These are phyloP conservation scores for Eubucco bourcierii DNA, from an alignment of 2,113 vertebrate species.

Conservation along the genomic window DNA sequence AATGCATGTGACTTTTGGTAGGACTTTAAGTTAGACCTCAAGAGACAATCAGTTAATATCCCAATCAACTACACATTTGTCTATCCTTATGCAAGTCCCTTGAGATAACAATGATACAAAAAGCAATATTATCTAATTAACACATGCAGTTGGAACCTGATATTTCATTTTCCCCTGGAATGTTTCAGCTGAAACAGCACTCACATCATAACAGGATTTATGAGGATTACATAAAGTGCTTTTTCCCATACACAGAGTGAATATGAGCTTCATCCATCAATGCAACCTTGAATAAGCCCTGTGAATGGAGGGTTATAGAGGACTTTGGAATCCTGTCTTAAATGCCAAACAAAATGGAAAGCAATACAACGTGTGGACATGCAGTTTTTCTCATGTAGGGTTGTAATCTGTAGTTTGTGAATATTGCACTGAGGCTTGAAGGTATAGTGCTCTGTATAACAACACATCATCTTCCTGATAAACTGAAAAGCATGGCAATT, in stretches of 20 bases:
- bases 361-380: not conserved
- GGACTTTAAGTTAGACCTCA: not conserved
- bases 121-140: constrained; percentile 46
- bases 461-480: not conserved
- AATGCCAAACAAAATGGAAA: constrained; percentile 3
- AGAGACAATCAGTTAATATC: constrained; percentile 32
- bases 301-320: not conserved
- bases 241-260: constrained; percentile 26
- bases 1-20: not conserved
- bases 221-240: constrained; percentile 26
- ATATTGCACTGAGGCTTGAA: not conserved
- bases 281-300: constrained; percentile 18
- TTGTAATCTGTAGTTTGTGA: not conserved
- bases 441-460: not conserved
- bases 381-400: not conserved
- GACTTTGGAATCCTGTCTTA: constrained; percentile 40
- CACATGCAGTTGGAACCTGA: not conserved
- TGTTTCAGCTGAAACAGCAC: not conserved
- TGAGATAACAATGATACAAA: constrained; percentile 19
- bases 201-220: constrained; percentile 10
- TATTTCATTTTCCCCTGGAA: not conserved
- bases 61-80: not conserved
- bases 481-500: not conserved
- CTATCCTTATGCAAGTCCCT: not conserved
- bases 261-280: constrained; percentile 24